Conservation (phyloP, 2,113 vertebrate species). For the Gavia stellata region DNA sequence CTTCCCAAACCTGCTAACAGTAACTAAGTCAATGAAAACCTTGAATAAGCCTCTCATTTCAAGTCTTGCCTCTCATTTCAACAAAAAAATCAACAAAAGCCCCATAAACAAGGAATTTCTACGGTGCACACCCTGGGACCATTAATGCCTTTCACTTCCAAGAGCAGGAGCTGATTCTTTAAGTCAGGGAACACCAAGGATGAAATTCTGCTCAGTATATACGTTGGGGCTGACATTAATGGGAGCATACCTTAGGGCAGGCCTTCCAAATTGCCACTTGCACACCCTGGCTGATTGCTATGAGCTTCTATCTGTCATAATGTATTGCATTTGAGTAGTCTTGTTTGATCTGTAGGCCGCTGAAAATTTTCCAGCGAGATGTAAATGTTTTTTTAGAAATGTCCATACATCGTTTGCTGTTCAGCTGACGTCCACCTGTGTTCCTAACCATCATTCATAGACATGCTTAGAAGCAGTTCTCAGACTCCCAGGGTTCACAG, state of each 20-base stretch:
- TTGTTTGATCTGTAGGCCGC: neutral
- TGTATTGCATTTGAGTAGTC: neutral
- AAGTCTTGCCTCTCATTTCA: neutral
- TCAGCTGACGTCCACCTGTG: neutral
- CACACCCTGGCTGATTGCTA: neutral
- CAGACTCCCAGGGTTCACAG: neutral
- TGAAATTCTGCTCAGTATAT: neutral
- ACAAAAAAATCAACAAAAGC: neutral
- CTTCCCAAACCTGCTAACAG: neutral
- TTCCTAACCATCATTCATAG: neutral
- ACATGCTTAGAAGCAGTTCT: neutral
- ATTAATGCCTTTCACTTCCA: neutral
- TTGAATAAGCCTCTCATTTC: fast-evolving
- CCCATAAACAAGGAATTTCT: neutral
- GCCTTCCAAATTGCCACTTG: neutral
- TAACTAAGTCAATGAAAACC: neutral
- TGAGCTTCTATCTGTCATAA: neutral
- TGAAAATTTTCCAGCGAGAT: neutral
- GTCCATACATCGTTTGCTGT: fast-evolving
- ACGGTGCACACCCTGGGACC: neutral
- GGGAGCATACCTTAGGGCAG: neutral
- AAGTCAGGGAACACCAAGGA: neutral
- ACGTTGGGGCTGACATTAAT: neutral
- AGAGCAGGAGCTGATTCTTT: neutral
- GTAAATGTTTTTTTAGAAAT: neutral